Evolutionary conservation across 1,140 invertebrate genomes (phyloP), one percentile per base, ranked within the genome.

Genomic region (Neodiprion fabricii): DNA sequence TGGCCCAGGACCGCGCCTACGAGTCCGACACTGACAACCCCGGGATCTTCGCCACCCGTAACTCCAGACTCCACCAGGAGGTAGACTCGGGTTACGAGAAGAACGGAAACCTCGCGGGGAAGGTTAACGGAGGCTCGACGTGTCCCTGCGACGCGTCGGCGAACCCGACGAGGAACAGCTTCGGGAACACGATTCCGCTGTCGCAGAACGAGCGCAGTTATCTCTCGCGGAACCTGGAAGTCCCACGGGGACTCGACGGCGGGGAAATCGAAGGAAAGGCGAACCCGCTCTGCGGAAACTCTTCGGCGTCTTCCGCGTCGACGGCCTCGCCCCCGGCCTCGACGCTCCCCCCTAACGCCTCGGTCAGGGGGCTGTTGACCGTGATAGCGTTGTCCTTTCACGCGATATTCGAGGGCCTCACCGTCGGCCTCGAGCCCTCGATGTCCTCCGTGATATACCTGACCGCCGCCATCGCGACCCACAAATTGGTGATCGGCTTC

Each of bases 381-480:
- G 91, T 96, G 11, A 83, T 95, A 65, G 95, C 95, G 0, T 84
- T 96, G 1, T 95, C 94, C 7, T 94, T 96, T 78, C 95, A 96
- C 83, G 93, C 94, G 0, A 90, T 96, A 11, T 95, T 96, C 84
- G 95, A 96, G 86, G 95, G 95, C 0, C 86, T 96, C 70, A 94
- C 95, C 0, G 93, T 96, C 9, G 95, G 95, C 1, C 84, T 96
- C 7, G 94, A 95, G 80, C 87, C 86, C 1, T 90, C 89, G n/a
- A 81, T 91, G 2, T 79, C 88, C 7, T 92, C 92, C 67, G 91
- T 95, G 1, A 91, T 92, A 81, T 92, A 93, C 65, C 84, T 95
- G 50, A 93, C 94, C 61, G 89, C 91, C 0, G 94, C 94, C 1
- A 91, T 95, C 28, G 91, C 92, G 7, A 92, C 94, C 1, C 94